phyloP scores from a whole-genome alignment of 1,140 invertebrate species.

The Pteromalus puparum region DNA sequence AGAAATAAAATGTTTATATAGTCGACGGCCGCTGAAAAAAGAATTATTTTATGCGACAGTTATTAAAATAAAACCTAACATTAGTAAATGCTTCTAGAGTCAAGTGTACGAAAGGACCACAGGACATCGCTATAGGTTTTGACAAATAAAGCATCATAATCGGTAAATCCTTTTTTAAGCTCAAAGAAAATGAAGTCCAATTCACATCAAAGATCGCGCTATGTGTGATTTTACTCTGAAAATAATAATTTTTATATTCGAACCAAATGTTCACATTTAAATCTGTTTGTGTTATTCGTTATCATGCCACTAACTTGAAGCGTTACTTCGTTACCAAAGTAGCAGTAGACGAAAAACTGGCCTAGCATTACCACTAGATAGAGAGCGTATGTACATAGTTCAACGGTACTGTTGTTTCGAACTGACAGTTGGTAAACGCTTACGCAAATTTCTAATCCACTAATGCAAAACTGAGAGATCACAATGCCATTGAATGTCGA shows the following conservation, averaged over 20 bases:
- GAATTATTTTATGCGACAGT: neutral
- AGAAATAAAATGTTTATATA: neutral
- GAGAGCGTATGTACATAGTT: neutral
- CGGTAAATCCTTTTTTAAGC: neutral
- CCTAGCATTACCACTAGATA: slow-evolving; percentile 1
- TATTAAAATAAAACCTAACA: neutral
- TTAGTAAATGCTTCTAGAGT: slow-evolving; percentile 11
- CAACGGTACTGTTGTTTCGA: neutral
- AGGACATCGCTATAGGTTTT: slow-evolving; percentile 5
- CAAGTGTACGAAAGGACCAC: slow-evolving; percentile 1
- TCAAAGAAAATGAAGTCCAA: neutral
- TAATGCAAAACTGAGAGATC: slow-evolving; percentile 9
- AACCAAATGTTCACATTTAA: neutral
- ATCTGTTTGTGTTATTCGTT: neutral
- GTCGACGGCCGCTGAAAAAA: neutral
- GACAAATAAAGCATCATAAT: neutral
- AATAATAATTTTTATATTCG: neutral
- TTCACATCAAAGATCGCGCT: neutral
- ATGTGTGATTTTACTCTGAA: neutral
- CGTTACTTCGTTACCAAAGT: slow-evolving; percentile 23
- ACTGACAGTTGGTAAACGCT: slow-evolving; percentile 13
- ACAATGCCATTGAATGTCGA: slow-evolving; percentile 21
- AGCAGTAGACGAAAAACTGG: slow-evolving; percentile 15
- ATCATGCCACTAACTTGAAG: neutral
- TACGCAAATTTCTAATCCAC: slow-evolving; percentile 8